Percentiles rank a stretch among this genome's conserved stretches.
Conservation (phyloP, 2,888 invertebrate genomes). For the Erebia epiphron region DNA sequence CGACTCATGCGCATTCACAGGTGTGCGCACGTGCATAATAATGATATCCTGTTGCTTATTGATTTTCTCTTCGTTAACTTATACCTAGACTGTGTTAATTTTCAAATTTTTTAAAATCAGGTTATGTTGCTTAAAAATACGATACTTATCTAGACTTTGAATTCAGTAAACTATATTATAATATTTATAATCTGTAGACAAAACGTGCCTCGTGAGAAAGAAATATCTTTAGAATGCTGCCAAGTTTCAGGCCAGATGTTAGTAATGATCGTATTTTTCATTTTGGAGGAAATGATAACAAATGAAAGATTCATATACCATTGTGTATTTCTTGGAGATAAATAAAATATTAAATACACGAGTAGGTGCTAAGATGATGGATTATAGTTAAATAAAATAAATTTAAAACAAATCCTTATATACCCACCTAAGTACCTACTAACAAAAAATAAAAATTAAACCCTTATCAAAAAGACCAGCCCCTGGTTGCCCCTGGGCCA, state of each 20-base stretch:
- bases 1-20: conserved; percentile 4
- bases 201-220: not conserved
- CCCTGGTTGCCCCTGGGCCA: no score
- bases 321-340: not conserved
- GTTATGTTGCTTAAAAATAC: not conserved
- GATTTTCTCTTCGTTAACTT: conserved; percentile 16
- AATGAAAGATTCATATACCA: not conserved
- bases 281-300: not conserved
- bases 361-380: no score
- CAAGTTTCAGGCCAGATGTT: not conserved
- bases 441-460: no score
- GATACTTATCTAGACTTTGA: no score
- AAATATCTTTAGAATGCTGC: not conserved
- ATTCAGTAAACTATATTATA: not conserved
- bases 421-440: no score
- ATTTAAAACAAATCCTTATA: no score
- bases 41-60: conserved; percentile 19
- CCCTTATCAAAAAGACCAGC: no score
- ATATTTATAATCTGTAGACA: not conserved
- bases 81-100: not conserved
- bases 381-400: no score
- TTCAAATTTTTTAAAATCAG: not conserved
- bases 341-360: not conserved
- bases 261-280: not conserved
- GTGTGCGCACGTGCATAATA: conserved; percentile 10